Percentiles rank a stretch among this genome's conserved stretches.
These are phyloP conservation scores for Eupithecia centaureata DNA, from an alignment of 2,888 invertebrate genomes.

Conservation along the genomic window DNA sequence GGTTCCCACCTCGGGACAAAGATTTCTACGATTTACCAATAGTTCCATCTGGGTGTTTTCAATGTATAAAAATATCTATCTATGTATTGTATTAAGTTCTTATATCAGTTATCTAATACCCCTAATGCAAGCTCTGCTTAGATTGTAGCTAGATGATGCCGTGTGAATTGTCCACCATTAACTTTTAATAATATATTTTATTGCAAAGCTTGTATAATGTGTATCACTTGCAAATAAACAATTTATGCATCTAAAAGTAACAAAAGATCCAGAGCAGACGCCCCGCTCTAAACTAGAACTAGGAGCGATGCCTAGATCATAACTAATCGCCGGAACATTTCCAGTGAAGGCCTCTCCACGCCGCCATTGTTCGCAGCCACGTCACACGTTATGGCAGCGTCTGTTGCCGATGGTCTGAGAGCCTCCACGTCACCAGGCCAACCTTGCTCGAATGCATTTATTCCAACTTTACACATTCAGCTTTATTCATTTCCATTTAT, in stretches of 20 bases:
- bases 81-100: no score
- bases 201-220: no score
- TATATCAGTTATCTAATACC: no score
- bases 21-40: no score
- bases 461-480: background rate
- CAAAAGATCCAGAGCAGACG: conserved; percentile 2
- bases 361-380: conserved; percentile 42
- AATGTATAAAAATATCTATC: no score
- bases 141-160: no score
- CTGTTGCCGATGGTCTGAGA: conserved; percentile 44
- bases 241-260: background rate
- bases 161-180: no score
- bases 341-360: conserved; percentile 10
- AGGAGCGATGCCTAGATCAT: conserved; percentile 13
- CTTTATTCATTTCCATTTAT: background rate
- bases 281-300: background rate
- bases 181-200: no score
- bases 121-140: no score
- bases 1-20: no score
- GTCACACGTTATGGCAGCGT: conserved; percentile 34
- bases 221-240: no score
- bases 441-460: background rate
- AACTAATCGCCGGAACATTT: conserved; percentile 19
- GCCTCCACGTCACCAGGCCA: background rate
- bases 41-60: no score